These are phyloP conservation scores for Papilio dardanus DNA, from an alignment of 1,140 invertebrate species.

Conservation along the genomic window DNA sequence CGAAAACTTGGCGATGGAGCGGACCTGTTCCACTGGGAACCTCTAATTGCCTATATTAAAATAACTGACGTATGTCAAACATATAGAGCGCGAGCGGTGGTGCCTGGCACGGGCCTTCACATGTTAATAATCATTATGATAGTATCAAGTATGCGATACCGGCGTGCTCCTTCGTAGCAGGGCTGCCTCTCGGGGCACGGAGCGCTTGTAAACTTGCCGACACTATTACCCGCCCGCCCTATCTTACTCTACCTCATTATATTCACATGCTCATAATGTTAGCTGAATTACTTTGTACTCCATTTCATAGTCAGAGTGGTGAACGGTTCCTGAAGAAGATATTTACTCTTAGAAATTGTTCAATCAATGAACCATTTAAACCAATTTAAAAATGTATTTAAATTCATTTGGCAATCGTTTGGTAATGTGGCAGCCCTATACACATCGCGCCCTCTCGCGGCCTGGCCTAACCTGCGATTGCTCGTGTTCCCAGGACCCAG, in stretches of 20 bases:
- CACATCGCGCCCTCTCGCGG: constrained; percentile 31
- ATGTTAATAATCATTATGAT: constrained; percentile 81
- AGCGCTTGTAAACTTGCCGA: background rate
- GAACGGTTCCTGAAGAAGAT: no score
- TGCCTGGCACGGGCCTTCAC: constrained; percentile 73
- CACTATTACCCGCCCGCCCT: background rate
- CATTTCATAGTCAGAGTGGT: background rate
- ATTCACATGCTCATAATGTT: background rate
- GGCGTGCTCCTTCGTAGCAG: constrained; percentile 52
- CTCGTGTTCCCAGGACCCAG: constrained; percentile 45
- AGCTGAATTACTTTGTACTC: background rate
- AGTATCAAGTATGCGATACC: constrained; percentile 79
- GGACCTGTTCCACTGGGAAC: constrained; percentile 59
- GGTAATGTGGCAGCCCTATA: constrained; percentile 9
- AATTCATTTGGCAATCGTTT: no score
- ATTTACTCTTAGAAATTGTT: no score
- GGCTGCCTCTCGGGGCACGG: constrained; percentile 43
- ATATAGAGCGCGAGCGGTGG: constrained; percentile 72
- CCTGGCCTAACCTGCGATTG: constrained; percentile 51
- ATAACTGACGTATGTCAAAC: constrained; percentile 80
- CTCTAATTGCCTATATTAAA: constrained; percentile 80
- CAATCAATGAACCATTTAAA: no score
- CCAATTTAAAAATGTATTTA: no score
- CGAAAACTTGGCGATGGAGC: constrained; percentile 72
- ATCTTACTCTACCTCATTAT: background rate